Evolutionary conservation across 1,140 invertebrate species (phyloP), one percentile per base, ranked within the genome.

Genomic region (Medauroidea extradentata): DNA sequence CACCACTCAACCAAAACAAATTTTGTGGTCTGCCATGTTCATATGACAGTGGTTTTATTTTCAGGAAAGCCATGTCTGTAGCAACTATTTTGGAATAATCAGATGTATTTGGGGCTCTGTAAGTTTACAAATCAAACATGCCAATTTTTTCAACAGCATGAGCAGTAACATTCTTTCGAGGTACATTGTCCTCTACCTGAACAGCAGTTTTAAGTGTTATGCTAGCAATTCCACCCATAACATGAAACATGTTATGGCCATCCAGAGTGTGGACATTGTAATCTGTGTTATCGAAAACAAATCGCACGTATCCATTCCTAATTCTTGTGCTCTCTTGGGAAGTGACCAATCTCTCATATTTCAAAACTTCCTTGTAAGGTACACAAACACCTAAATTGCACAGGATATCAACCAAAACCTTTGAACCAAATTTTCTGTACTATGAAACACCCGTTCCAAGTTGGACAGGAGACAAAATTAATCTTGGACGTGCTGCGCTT

Each of bases 241-340:
- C 27, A 53, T 69, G 66, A 51, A 70, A 70, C 0, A 62, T 70
- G 18, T 62, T 44, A 38, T 16, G 38, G n/a, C 65, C 63, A 55
- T 65, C 59, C 1, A 70, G 19, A 14, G 66, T 69, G 25, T 48
- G 18, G 8, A 49, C 18, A 19, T 49, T 49, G 18, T 24, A 13
- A 23, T 49, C 46, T 8, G 46, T 16, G 18, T 49, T 49, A 19
- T 49, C 46, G 8, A 49, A 49, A 23, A 49, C 21, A 16, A 49
- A 49, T 27, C 18, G 46, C 9, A 49, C 18, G 18, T 14, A 49
- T 24, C 21, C n/a, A 2, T 49, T 49, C 7, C 14, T 14, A 14
- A 13, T 27, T 19, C 23, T 27, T 14, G 7, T 13, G 18, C n/a
- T 19, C 27, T 49, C 46, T 49, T 23, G 51, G 38, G 59, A 27